Conservation (phyloP, 2,797 vertebrate genomes). For the Premnoplex brunnescens region DNA sequence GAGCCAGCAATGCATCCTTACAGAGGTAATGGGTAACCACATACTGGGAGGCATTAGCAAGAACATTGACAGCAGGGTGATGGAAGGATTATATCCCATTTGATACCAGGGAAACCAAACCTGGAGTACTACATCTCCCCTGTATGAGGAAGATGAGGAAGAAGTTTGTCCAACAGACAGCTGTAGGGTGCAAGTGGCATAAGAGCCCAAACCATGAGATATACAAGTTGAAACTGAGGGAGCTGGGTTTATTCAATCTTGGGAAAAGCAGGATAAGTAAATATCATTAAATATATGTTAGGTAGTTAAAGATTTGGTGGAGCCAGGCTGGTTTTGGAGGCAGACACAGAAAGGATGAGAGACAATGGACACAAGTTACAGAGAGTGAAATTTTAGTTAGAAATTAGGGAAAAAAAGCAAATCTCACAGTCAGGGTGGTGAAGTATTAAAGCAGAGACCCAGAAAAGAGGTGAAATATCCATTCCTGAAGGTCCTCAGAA, state of each 20-base stretch:
- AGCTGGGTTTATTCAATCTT: neutral
- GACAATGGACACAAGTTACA: neutral
- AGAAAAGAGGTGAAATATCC: neutral
- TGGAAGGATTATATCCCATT: neutral
- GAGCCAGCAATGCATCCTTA: neutral
- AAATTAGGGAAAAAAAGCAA: neutral
- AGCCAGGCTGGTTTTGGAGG: neutral
- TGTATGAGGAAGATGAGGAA: neutral
- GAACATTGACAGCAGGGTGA: rapidly evolving
- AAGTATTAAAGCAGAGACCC: neutral
- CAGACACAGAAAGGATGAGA: neutral
- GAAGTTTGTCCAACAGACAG: neutral
- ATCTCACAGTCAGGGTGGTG: neutral
- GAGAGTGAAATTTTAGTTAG: neutral
- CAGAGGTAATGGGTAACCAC: neutral
- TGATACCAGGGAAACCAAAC: neutral
- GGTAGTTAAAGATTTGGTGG: neutral
- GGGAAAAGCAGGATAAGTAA: neutral
- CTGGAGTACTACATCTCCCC: neutral
- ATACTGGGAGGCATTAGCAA: neutral
- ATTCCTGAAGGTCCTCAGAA: neutral
- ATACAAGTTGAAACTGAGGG: neutral
- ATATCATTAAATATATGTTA: neutral
- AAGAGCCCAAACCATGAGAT: neutral
- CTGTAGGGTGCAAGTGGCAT: neutral